phyloP scores from a whole-genome alignment of 1,140 invertebrate species.

The Plutomurus gul region DNA sequence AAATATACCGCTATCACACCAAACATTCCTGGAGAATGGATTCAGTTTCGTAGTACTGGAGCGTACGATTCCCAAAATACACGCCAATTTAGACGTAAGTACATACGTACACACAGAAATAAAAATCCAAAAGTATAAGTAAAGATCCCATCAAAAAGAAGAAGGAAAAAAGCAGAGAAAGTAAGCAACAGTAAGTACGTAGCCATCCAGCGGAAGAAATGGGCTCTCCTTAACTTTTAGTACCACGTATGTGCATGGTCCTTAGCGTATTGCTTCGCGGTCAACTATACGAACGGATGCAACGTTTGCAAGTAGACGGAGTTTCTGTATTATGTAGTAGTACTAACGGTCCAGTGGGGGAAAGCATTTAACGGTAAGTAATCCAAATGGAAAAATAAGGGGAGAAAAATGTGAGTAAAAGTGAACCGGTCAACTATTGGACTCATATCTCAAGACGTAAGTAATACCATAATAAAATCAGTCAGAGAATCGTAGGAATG shows the following conservation, averaged over 20 bases:
- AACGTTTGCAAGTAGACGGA: no score
- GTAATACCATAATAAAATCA: no score
- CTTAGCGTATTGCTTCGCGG: no score
- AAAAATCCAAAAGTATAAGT: conserved; percentile 15
- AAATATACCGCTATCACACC: no score
- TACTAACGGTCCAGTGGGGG: background rate
- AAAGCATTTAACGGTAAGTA: background rate
- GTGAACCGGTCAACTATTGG: background rate
- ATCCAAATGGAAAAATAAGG: background rate
- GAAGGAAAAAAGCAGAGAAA: background rate
- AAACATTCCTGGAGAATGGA: no score
- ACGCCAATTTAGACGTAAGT: background rate
- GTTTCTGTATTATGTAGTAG: background rate
- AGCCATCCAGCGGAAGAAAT: background rate
- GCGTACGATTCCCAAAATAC: background rate
- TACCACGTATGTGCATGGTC: no score
- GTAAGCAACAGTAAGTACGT: conserved; percentile 3
- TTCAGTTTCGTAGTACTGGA: no score
- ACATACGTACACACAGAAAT: background rate
- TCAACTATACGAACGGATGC: no score
- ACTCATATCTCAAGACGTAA: no score
- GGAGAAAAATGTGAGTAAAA: conserved; percentile 7
- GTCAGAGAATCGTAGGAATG: no score
- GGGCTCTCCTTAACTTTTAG: background rate
- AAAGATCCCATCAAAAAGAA: background rate